These are phyloP conservation scores for Percopsis transmontana DNA, from an alignment of 2,113 vertebrate species.

Conservation along the genomic window DNA sequence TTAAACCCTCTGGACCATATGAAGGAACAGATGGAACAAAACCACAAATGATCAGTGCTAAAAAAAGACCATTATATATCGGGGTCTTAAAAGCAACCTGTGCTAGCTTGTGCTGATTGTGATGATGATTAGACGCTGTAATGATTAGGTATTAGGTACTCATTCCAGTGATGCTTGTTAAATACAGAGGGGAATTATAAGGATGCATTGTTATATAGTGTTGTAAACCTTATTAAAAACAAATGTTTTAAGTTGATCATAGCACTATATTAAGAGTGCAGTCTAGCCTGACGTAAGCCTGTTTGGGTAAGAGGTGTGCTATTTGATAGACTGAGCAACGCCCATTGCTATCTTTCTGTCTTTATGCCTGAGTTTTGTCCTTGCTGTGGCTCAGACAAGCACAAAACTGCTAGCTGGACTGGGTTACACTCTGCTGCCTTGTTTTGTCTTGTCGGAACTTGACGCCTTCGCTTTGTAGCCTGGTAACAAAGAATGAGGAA, in stretches of 20 bases:
- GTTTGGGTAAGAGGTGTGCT: slow-evolving; percentile 15
- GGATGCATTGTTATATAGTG: no score
- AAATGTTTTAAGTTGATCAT: slow-evolving; percentile 21
- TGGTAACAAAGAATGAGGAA: slow-evolving; percentile 39
- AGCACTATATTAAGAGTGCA: slow-evolving; percentile 13
- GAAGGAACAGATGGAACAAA: slow-evolving; percentile 49
- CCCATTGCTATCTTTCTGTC: neutral
- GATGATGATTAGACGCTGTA: neutral
- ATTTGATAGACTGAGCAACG: slow-evolving; percentile 4
- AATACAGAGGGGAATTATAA: no score
- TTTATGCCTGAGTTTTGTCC: slow-evolving; percentile 1
- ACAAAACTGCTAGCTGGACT: neutral
- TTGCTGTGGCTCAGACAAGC: no score
- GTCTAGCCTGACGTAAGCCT: slow-evolving; percentile 23
- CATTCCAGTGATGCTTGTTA: no score
- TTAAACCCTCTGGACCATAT: slow-evolving; percentile 42
- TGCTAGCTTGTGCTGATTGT: neutral
- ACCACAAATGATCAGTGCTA: slow-evolving; percentile 43
- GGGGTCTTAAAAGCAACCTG: slow-evolving; percentile 15
- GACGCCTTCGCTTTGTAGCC: slow-evolving; percentile 26
- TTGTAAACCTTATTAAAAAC: slow-evolving; percentile 11
- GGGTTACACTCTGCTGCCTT: neutral
- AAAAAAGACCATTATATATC: slow-evolving; percentile 37
- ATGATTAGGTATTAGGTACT: no score
- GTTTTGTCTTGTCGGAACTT: slow-evolving; percentile 60